These are phyloP conservation scores for Corythaeola cristata DNA, from an alignment of 2,113 vertebrate genomes.

Conservation along the genomic window DNA sequence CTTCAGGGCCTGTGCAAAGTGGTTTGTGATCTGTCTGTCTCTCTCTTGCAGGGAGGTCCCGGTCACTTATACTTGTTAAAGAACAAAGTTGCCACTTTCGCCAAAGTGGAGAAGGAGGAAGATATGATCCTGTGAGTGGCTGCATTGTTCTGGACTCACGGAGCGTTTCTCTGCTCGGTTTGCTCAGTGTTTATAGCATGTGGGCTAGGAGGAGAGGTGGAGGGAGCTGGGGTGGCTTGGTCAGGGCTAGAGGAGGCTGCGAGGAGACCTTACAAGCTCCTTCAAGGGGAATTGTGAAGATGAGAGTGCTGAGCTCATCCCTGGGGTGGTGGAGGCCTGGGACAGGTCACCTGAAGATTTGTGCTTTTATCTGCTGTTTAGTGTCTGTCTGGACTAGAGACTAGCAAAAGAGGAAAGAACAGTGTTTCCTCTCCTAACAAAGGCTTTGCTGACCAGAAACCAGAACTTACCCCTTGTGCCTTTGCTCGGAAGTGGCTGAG, in stretches of 20 bases:
- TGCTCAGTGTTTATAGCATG: neutral
- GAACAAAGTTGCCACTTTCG: conserved; percentile 98
- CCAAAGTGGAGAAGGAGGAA: conserved; percentile 98
- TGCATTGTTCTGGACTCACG: neutral
- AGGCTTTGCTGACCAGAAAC: neutral
- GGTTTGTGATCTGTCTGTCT: neutral
- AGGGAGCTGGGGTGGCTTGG: neutral
- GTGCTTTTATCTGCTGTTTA: neutral
- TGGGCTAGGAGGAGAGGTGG: neutral
- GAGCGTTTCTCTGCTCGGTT: neutral
- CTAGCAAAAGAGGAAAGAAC: neutral
- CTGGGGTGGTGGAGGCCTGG: neutral
- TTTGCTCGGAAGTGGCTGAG: neutral
- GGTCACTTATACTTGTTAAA: conserved; percentile 95
- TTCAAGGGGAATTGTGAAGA: neutral
- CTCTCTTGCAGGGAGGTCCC: conserved; percentile 85
- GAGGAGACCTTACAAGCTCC: neutral
- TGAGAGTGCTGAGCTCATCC: neutral
- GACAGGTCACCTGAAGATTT: neutral
- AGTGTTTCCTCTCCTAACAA: neutral
- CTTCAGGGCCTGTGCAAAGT: neutral
- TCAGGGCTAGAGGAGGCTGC: neutral
- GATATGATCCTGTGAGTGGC: conserved; percentile 94
- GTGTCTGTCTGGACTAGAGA: neutral
- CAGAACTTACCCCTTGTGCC: accelerated